Evolutionary conservation across 2,113 vertebrate genomes (phyloP), one percentile per base, ranked within the genome.

Genomic region (Promerops cafer): DNA sequence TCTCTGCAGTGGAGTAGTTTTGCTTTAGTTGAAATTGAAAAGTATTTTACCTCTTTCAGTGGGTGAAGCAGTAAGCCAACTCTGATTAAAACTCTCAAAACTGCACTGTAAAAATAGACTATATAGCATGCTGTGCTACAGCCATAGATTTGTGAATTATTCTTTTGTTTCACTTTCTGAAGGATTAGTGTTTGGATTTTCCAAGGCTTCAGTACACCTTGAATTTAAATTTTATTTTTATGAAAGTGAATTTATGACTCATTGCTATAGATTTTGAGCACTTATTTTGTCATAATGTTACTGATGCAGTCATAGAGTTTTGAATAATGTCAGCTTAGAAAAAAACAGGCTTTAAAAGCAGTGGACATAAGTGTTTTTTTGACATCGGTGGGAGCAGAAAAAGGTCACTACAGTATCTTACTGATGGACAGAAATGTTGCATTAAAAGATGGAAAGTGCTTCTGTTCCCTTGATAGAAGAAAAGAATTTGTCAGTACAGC

Each of bases 211-310:
- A 23, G 16, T 76, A 63, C 87, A 96, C 49, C 79, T 90, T 97
- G 91, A 96, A 97, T 97, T 95, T 92, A 91, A 54, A 66, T 95
- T 95, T 96, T 96, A 91, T 93, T 97, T 95, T 96, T 75, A 92
- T 97, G 96, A 93, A 97, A 87, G 42, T 77, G 59, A 87, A 70
- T 97, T 96, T 96, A 81, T 97, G 91, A 96, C 81, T 90, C 71
- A 93, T 91, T 83, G 39, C 54, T 79, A 37, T 16, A 61, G 81
- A 86, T 94, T 97, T 97, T 90, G 56, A 97, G 93, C 94, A 94
- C 95, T 94, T 97, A 79, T 70, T 79, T 96, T 97, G 92, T 97
- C 96, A 95, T 97, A 63, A 87, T 97, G 94, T 96, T 98, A 78
- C 81, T 95, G 93, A 91, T 87, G 87, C 77, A 95, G 75, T 97